phyloP scores from a whole-genome alignment of 2,113 vertebrate species.

The Sinocyclocheilus grahami region DNA sequence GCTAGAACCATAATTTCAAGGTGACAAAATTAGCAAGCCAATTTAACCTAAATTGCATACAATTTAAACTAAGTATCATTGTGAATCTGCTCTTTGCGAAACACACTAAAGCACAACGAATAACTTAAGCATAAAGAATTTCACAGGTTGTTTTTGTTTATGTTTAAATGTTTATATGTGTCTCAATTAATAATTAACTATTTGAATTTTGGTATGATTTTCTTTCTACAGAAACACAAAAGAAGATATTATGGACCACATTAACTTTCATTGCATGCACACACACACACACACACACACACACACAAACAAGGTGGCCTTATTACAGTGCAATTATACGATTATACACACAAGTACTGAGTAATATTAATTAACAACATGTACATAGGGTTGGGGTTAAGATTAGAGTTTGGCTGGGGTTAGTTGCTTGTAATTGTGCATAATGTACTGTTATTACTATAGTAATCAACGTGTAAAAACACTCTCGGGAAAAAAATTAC shows the following conservation, averaged over 20 bases:
- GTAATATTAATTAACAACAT: background rate
- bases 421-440: background rate
- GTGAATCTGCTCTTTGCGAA: background rate
- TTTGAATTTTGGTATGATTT: background rate
- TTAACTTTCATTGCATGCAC: background rate
- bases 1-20: too few species aligned
- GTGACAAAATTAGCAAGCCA: too few species aligned
- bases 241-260: background rate
- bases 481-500: too few species aligned
- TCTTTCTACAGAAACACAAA: background rate
- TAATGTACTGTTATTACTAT: background rate
- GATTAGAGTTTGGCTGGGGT: too few species aligned
- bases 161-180: background rate
- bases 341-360: background rate
- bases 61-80: background rate
- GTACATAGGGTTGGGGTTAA: background rate
- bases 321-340: background rate
- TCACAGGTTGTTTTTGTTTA: too few species aligned
- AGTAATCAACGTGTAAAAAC: background rate
- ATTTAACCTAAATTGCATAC: too few species aligned
- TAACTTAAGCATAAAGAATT: background rate
- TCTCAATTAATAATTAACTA: background rate
- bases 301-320: background rate
- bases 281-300: too few species aligned
- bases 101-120: background rate